Percentiles rank a stretch among this genome's conserved stretches.
Evolutionary conservation across 1,140 invertebrate species (phyloP).

Genomic region (Callitettix versicolor): DNA sequence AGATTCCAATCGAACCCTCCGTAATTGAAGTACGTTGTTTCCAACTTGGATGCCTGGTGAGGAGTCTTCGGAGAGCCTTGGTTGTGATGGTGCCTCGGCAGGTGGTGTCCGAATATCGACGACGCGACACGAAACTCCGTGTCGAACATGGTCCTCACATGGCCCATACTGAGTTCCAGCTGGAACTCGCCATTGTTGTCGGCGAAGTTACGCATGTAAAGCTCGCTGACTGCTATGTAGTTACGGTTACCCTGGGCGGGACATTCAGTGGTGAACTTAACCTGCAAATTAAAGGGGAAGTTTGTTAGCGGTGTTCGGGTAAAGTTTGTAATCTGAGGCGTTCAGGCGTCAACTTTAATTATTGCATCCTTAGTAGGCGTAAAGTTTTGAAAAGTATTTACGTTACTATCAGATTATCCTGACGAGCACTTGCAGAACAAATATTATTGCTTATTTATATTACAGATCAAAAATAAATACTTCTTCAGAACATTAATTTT

Average conservation of each 20-base stretch:
- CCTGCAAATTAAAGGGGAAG: slow-evolving; percentile 28
- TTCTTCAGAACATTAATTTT: too few relatives aligned
- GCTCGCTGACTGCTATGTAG: slow-evolving; percentile 67
- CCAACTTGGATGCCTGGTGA: slow-evolving; percentile 37
- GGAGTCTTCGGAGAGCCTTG: slow-evolving; percentile 15
- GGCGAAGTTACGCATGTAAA: slow-evolving; percentile 64
- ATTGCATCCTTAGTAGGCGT: too few relatives aligned
- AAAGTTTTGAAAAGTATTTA: too few relatives aligned
- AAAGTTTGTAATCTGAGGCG: too few relatives aligned
- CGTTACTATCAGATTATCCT: too few relatives aligned
- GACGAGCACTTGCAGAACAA: too few relatives aligned
- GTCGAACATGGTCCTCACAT: slow-evolving; percentile 65
- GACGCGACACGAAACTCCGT: slow-evolving; percentile 52
- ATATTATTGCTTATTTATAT: too few relatives aligned
- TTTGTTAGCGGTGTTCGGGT: too few relatives aligned
- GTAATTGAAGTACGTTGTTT: slow-evolving; percentile 62
- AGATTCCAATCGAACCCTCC: slow-evolving; percentile 80
- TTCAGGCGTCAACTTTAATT: too few relatives aligned
- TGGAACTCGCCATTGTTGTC: slow-evolving; percentile 77
- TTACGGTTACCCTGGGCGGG: slow-evolving; percentile 67
- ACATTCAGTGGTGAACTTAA: slow-evolving; percentile 63
- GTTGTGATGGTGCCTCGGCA: slow-evolving; percentile 15
- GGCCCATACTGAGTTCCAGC: slow-evolving; percentile 66
- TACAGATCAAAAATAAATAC: too few relatives aligned
- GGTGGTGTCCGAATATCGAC: slow-evolving; percentile 24